Percentiles rank a stretch among this genome's conserved stretches.
Evolutionary conservation across 1,140 invertebrate genomes (phyloP).

Genomic region (Prorops nasuta): DNA sequence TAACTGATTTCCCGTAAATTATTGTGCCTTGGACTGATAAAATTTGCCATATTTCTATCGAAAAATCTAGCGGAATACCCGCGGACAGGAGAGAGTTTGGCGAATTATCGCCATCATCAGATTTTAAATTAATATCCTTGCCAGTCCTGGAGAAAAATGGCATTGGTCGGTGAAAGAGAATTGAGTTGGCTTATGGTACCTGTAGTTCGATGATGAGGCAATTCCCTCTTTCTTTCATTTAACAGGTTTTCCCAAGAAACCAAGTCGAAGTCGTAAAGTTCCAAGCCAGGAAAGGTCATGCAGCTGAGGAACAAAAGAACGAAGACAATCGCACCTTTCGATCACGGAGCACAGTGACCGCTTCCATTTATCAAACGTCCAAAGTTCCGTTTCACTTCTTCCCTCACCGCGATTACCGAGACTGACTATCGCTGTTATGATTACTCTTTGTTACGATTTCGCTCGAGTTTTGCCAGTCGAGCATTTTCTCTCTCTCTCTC

Average conservation of each 20-base stretch:
- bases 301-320: slow-evolving; percentile 7
- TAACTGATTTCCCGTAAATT: too few relatives aligned
- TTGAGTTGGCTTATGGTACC: too few relatives aligned
- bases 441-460: background rate
- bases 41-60: too few relatives aligned
- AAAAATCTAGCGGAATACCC: too few relatives aligned
- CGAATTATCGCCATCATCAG: too few relatives aligned
- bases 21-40: too few relatives aligned
- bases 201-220: background rate
- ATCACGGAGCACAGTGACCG: background rate
- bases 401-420: background rate
- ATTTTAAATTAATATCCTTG: too few relatives aligned
- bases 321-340: slow-evolving; percentile 12
- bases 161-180: too few relatives aligned
- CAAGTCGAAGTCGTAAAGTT: slow-evolving; percentile 3
- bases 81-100: too few relatives aligned
- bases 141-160: too few relatives aligned
- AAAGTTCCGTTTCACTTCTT: background rate
- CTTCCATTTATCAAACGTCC: background rate
- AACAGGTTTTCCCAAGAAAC: slow-evolving; percentile 10
- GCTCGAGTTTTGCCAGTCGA: background rate
- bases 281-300: slow-evolving; percentile 5
- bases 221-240: slow-evolving; percentile 3
- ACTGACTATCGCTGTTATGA: background rate
- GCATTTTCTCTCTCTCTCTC: slow-evolving; percentile 9